Evolutionary conservation across 2,888 invertebrate genomes (phyloP).

Genomic region (Branchipolynoe longqiensis): DNA sequence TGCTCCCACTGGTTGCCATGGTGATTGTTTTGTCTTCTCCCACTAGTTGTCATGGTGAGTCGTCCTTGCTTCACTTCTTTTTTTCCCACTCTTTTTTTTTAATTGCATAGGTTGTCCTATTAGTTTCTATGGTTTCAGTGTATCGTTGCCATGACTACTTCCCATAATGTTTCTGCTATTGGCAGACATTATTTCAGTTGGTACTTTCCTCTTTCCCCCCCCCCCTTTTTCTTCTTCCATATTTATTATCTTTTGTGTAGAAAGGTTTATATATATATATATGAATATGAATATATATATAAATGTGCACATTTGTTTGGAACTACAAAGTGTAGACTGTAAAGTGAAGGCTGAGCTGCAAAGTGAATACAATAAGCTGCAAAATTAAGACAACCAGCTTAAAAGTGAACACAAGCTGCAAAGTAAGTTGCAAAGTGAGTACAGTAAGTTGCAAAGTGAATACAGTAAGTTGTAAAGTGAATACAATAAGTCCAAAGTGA

Average conservation of each 20-base stretch:
- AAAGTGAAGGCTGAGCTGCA: too few species aligned
- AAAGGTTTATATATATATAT: not conserved
- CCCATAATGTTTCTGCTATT: not conserved
- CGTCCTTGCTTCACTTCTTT: not conserved
- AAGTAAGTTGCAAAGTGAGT: too few species aligned
- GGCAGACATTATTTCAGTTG: not conserved
- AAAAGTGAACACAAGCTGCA: too few species aligned
- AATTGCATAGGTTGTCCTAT: not conserved
- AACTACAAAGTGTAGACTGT: too few species aligned
- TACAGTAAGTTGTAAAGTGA: too few species aligned
- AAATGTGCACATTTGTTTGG: too few species aligned
- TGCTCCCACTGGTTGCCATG: conserved; percentile 10
- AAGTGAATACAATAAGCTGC: too few species aligned
- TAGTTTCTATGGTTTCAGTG: not conserved
- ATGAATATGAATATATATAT: not conserved
- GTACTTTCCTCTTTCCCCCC: too few species aligned
- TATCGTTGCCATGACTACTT: not conserved
- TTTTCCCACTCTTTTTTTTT: not conserved
- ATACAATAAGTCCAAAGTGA: too few species aligned
- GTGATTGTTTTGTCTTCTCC: not conserved
- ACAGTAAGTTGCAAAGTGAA: too few species aligned
- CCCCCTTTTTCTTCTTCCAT: not conserved
- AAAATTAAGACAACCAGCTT: too few species aligned
- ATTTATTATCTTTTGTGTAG: not conserved
- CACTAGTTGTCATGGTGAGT: conserved; percentile 12